phyloP scores from a whole-genome alignment of 2,113 vertebrate genomes.

The Xiphophorus maculatus region DNA sequence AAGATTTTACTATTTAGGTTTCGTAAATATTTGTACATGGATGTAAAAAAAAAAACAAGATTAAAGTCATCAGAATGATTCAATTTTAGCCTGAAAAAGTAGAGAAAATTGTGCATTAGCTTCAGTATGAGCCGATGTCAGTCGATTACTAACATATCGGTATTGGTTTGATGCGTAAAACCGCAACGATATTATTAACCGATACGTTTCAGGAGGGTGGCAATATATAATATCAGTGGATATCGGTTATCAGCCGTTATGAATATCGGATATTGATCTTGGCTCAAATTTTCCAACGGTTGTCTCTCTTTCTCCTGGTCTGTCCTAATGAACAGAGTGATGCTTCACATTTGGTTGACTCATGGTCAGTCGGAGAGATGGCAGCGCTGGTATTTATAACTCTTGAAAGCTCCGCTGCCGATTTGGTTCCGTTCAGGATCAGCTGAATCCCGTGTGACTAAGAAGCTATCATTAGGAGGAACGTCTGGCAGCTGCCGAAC shows the following conservation, averaged over 20 bases:
- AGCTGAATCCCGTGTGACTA: background rate
- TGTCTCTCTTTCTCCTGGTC: background rate
- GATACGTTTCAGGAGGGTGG: too few species aligned
- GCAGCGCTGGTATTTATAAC: background rate
- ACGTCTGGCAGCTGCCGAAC: background rate
- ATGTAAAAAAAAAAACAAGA: background rate
- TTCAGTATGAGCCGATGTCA: background rate
- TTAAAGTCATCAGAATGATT: background rate
- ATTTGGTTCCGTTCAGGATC: background rate
- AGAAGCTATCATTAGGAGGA: conserved; percentile 2
- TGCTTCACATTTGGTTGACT: background rate
- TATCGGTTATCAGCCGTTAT: background rate
- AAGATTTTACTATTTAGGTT: background rate
- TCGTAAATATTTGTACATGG: background rate
- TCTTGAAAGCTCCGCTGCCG: background rate
- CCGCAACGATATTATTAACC: too few species aligned
- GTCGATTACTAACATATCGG: too few species aligned
- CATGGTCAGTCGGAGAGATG: background rate
- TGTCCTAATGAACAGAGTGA: background rate
- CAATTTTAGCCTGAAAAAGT: background rate
- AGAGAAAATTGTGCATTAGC: background rate
- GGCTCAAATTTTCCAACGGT: background rate
- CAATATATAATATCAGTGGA: background rate
- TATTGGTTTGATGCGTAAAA: too few species aligned
- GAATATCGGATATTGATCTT: background rate